Base-by-base conservation (phyloP, 2,113 vertebrate species). In the Leucoraja erinaceus region DNA sequence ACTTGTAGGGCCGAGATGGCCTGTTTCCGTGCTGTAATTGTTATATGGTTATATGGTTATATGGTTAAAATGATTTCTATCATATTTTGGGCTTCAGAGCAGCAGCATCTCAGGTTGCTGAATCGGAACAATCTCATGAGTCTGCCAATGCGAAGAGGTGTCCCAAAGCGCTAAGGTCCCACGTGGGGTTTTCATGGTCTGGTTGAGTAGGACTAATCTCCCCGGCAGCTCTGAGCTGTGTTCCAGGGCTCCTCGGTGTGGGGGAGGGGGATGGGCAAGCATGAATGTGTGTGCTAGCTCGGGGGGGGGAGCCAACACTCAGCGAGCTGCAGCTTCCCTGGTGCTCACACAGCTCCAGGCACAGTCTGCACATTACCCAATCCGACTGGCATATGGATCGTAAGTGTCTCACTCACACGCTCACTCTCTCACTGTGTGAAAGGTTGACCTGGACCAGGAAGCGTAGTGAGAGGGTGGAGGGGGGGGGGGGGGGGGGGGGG, bases 341-440 rank as follows among this genome's bases (percentile, higher is more conserved):
- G 83, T 88, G 83, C 83, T 88, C 63, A 59, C 83, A 88, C 59
- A 63, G 83, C 83, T 88, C 59, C 83, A 88, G 56, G 83, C 83
- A 88, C 28, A 88, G 83, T 63, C 83, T 88, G 83, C 83, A 88
- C 59, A 88, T 88, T 88, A 88, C 83, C 83, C 83, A n/a, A 31
- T 88, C 83, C 63, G 83, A 88, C 83, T 88, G 83, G 83, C 83
- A 88, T 88, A 88, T 88, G 83, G 63, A 59, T 28, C 59, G 5
- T 63, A 88, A 88, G n/a, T 88, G 83, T 63, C 63, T 88, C 83
- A 18, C 83, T 88, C 83, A 56, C 47, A 31, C 16, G 83, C 83
- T 88, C 61, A n/a, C 63, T 88, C 28, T 88, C 83, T 88, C 61
- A n/a, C 63, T 88, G 59, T 88, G 83, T 88, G 83, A 88, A 88